Evolutionary conservation across 2,113 vertebrate genomes (phyloP).

Genomic region (Antennarius striatus): DNA sequence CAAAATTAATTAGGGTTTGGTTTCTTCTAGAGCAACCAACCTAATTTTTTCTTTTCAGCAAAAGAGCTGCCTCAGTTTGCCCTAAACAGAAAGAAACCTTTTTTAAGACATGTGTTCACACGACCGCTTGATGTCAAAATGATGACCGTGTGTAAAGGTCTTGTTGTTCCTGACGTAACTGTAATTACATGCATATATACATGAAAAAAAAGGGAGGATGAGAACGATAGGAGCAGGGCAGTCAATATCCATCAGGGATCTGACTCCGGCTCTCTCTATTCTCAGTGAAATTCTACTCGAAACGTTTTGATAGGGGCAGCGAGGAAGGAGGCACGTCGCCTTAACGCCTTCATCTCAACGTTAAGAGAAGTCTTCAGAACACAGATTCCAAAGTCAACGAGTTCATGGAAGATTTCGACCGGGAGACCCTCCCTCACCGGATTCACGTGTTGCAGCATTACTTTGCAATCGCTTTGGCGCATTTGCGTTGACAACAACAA

Average conservation of each 20-base stretch:
- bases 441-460: neutral
- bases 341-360: constrained; percentile 38
- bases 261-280: constrained; percentile 17
- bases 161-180: constrained; percentile 36
- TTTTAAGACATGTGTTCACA: too few relatives aligned
- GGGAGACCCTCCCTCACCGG: neutral
- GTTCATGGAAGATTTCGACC: constrained; percentile 4
- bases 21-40: too few relatives aligned
- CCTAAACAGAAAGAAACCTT: too few relatives aligned
- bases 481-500: constrained; percentile 1
- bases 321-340: constrained; percentile 40
- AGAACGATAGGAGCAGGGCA: constrained; percentile 6
- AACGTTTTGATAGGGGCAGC: constrained; percentile 6
- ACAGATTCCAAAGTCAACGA: constrained; percentile 7
- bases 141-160: too few relatives aligned
- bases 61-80: too few relatives aligned
- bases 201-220: constrained; percentile 10
- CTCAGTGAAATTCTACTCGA: constrained; percentile 23
- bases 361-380: neutral
- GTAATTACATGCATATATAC: constrained; percentile 26
- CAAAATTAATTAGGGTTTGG: too few relatives aligned
- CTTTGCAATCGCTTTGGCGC: neutral
- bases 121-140: too few relatives aligned
- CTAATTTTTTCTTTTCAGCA: too few relatives aligned
- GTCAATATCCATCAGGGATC: constrained; percentile 53